These are phyloP conservation scores for Melitaea cinxia DNA, from an alignment of 1,140 invertebrate species.

Conservation along the genomic window DNA sequence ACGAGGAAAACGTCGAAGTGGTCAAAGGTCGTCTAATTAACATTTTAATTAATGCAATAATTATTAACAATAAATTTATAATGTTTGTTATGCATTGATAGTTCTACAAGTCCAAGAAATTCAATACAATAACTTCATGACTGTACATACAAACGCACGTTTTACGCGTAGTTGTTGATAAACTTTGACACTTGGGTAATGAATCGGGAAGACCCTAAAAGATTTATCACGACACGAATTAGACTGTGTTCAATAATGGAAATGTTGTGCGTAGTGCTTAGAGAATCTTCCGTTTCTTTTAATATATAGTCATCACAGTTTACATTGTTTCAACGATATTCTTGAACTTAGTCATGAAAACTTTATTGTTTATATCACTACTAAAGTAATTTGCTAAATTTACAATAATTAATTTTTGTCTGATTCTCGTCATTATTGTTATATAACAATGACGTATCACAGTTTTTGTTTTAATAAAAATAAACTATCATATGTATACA, in stretches of 20 bases:
- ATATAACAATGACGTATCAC: no score
- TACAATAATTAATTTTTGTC: no score
- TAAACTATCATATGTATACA: no score
- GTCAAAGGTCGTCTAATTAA: not conserved
- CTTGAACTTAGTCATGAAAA: no score
- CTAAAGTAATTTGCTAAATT: no score
- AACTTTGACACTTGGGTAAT: constrained; percentile 42
- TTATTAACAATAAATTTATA: constrained; percentile 1
- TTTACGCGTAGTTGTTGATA: constrained; percentile 61
- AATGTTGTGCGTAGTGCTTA: constrained; percentile 31
- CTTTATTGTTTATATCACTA: no score
- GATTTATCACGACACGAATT: constrained; percentile 65
- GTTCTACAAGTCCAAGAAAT: constrained; percentile 1
- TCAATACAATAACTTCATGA: constrained; percentile 1
- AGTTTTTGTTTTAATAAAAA: no score
- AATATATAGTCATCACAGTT: no score
- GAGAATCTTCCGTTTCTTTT: not conserved
- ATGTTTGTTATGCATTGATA: not conserved
- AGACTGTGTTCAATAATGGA: constrained; percentile 31
- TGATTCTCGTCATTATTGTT: no score
- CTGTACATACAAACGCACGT: not conserved
- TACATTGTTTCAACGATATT: no score
- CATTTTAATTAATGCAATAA: constrained; percentile 8
- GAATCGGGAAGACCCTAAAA: constrained; percentile 49
- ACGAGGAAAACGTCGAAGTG: not conserved